A percentile compares a stretch with the other conserved stretches of the same genome.
phyloP scores from a whole-genome alignment of 2,797 vertebrate species.

The Sebastes nivosus region DNA sequence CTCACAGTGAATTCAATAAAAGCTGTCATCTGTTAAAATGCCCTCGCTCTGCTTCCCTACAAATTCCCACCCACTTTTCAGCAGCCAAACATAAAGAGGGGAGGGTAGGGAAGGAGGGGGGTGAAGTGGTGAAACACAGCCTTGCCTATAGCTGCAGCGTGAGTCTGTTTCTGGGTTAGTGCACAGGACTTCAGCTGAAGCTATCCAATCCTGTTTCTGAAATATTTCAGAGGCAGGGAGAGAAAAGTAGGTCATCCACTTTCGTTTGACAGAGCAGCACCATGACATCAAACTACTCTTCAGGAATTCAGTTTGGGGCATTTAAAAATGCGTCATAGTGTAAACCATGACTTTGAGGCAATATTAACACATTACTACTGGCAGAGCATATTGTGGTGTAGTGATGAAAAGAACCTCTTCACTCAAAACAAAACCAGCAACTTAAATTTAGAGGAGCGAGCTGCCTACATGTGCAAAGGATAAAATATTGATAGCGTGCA shows the following conservation, averaged over 20 bases:
- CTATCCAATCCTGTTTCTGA: conserved; percentile 82
- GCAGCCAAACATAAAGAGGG: conserved; percentile 70
- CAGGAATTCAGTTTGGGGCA: conserved; percentile 77
- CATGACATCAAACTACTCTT: conserved; percentile 79
- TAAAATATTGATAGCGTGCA: conserved; percentile 60
- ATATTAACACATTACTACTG: conserved; percentile 31
- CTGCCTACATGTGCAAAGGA: conserved; percentile 33
- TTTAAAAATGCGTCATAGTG: conserved; percentile 66
- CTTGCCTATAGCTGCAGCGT: conserved; percentile 77
- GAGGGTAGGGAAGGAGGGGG: conserved; percentile 6
- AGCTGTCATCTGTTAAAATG: conserved; percentile 78
- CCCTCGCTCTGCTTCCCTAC: conserved; percentile 66
- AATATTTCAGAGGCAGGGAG: conserved; percentile 79
- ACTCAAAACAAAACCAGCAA: conserved; percentile 4
- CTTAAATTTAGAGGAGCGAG: conserved; percentile 28
- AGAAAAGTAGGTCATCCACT: conserved; percentile 82
- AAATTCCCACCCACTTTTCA: conserved; percentile 77
- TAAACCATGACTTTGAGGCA: conserved; percentile 56
- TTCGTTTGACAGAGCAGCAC: conserved; percentile 76
- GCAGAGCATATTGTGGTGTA: neutral
- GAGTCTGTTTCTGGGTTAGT: conserved; percentile 82
- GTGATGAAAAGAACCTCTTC: neutral
- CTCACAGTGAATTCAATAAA: conserved; percentile 69
- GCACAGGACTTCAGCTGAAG: conserved; percentile 80
- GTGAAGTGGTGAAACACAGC: conserved; percentile 64